Base-by-base conservation (phyloP, 2,888 invertebrate species). In the Ennomos erosarius region DNA sequence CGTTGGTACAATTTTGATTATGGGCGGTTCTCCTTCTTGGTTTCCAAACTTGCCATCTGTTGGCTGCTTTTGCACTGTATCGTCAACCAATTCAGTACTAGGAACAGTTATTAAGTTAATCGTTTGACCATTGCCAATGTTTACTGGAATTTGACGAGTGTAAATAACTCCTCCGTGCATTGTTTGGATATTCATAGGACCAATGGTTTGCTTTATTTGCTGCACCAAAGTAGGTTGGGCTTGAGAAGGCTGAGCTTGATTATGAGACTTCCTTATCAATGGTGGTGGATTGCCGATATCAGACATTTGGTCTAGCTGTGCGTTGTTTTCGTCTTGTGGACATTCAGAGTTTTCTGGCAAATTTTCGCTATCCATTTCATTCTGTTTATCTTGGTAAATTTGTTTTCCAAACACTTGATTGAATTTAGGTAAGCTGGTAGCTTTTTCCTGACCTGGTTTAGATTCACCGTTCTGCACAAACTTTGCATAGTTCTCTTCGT, bases 351-450 rank as follows among this genome's bases (percentile, higher is more conserved):
- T 80, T 64, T 88, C 88, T 11, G 63, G 39, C 37, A 67, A 35
- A 36, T 52, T 57, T 3, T 59, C 60, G n/a, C 37, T 58, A 9
- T 74, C 79, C 1, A 85, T 74, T 59, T 89, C 88, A 52, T 73
- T 81, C 56, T 73, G 73, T 56, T 87, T 88, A 65, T 93, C 92
- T 81, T 90, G 94, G 76, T 93, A 96, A 44, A 95, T 94, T 45
- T 95, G 94, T 82, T 96, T 96, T 0, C 96, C 96, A 79, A 96
- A 96, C 0, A 95, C 96, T 84, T 96, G 96, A 76, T 96, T 96
- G 78, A 96, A 96, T 82, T 96, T 96, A 3, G 96, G 96, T 59
- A 96, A 85, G 53, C 93, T 91, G 9, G 93, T 92, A 8, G 87
- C 79, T 70, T 92, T 90, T 73, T 93, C 93, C 40, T 81, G 70